Base-by-base conservation (phyloP, 2,888 invertebrate genomes). In the Xanthostigma xanthostigma region DNA sequence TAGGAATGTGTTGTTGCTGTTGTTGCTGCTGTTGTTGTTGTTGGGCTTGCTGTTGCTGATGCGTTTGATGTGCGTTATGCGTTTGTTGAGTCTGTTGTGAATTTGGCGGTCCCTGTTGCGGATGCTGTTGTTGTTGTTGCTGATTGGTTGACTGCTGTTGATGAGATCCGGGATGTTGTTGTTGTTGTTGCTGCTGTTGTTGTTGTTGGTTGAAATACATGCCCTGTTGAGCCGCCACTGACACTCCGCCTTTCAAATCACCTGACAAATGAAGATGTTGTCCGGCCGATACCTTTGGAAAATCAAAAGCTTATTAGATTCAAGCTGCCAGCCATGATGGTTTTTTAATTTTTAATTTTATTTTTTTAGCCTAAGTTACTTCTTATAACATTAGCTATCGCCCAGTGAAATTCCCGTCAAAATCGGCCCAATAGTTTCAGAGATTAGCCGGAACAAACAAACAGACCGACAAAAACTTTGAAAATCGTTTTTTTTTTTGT, bases 141-240 rank as follows among this genome's bases (percentile, higher is more conserved):
- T 71, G 71, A 60, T 59, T 67, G 51, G 69, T 71, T 27, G 27
- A 6, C 6, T 27, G 27, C 11, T 49, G 53, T 40, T 50, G 53
- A 36, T 41, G 48, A 9, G 47, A 51, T 37, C 50, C 50, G 8
- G 51, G 50, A 8, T 54, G 53, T 38, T 56, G 54, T 10, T 52
- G 54, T 36, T 61, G 61, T 40, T 66, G 64, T 50, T 70, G 70
- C n/a, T n/a, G 54, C 10, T 52, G 54, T 36, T 61, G 61, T 40
- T 66, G 64, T 50, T 70, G 70, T 55, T 73, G 71, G 56, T 62
- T 71, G 61, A 81, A 81, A 70, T 84, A 87, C 74, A 88, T 82
- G 57, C 86, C 85, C 65, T 88, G 88, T 64, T 88, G 87, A 34
- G 86, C 80, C n/a, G 86, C 86, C 49, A 87, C 84, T 2, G 85